Conservation (phyloP, 2,113 vertebrate genomes). For the Trichomycterus rosablanca region DNA sequence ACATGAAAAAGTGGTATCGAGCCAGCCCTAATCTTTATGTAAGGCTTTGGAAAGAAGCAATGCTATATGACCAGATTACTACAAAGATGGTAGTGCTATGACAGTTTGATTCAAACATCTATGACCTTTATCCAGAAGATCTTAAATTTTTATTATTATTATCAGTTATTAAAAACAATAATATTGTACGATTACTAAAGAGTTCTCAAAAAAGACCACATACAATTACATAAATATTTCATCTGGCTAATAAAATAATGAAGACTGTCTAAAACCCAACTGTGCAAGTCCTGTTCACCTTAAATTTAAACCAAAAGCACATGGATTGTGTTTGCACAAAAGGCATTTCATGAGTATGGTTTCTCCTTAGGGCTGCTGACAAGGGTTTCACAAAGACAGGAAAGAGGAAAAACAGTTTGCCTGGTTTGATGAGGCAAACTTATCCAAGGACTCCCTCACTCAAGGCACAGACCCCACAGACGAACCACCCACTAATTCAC, state of each 20-base stretch:
- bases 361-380: constrained; percentile 46
- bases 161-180: constrained; percentile 5
- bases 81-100: too few species aligned
- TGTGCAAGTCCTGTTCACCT: constrained; percentile 25
- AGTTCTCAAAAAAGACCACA: constrained; percentile 15
- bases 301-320: constrained; percentile 36
- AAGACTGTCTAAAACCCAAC: constrained; percentile 19
- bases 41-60: too few species aligned
- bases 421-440: constrained; percentile 48
- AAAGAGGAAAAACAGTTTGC: constrained; percentile 45
- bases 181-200: not conserved
- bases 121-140: too few species aligned
- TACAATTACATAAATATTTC: constrained; percentile 17
- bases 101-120: too few species aligned
- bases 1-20: too few species aligned
- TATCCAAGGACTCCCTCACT: constrained; percentile 43
- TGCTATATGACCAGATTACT: too few species aligned
- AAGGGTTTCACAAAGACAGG: constrained; percentile 48
- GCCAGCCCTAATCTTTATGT: too few species aligned
- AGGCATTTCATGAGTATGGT: constrained; percentile 32
- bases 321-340: constrained; percentile 47
- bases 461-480: constrained; percentile 48
- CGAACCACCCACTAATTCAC: constrained; percentile 42
- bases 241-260: constrained; percentile 33
- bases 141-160: too few species aligned